A percentile compares a stretch with the other conserved stretches of the same genome.
phyloP scores from a whole-genome alignment of 2,797 vertebrate species.

The Sebastes diploproa region DNA sequence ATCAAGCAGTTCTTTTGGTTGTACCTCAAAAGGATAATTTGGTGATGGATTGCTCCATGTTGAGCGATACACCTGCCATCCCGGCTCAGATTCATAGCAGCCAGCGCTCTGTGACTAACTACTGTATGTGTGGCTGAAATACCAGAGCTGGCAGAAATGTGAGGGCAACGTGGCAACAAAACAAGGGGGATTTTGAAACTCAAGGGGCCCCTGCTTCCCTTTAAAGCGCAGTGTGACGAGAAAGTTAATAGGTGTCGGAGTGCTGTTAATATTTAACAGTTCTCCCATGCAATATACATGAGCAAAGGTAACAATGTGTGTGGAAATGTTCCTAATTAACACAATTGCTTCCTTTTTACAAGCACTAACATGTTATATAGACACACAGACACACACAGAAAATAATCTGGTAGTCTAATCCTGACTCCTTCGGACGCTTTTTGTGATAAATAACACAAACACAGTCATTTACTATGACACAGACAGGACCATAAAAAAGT shows the following conservation, averaged over 20 bases:
- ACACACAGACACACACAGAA: conserved; percentile 5
- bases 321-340: conserved; percentile 73
- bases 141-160: conserved; percentile 62
- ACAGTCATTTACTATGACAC: background rate
- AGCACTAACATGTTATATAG: conserved; percentile 30
- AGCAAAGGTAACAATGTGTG: conserved; percentile 61
- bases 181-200: conserved; percentile 68
- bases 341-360: conserved; percentile 56
- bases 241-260: conserved; percentile 76
- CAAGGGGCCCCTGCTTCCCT: conserved; percentile 66
- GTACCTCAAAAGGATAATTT: conserved; percentile 64
- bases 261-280: conserved; percentile 78
- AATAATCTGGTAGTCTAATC: background rate
- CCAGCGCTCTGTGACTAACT: conserved; percentile 28
- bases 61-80: conserved; percentile 50
- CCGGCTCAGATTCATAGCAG: conserved; percentile 43
- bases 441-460: background rate
- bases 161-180: conserved; percentile 67
- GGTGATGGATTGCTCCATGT: conserved; percentile 56
- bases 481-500: background rate
- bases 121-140: conserved; percentile 63
- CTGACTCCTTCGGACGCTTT: background rate
- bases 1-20: conserved; percentile 78
- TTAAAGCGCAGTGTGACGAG: conserved; percentile 67
- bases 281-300: conserved; percentile 70